Evolutionary conservation across 64 coral and sea anemone genomes (phyloP).

Genomic region (Actinia tenebrosa): DNA sequence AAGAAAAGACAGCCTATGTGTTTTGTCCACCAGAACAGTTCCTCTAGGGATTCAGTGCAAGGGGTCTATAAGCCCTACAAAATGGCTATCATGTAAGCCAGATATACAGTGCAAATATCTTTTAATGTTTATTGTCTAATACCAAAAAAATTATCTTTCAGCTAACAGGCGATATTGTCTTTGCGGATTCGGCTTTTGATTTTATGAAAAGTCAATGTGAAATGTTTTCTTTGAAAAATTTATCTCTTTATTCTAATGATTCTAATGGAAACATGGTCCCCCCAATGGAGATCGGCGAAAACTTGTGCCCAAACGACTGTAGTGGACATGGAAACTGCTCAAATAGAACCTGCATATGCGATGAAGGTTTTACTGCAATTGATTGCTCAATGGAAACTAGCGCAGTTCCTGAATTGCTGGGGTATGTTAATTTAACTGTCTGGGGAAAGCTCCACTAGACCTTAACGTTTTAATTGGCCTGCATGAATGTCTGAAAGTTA

Average conservation of each 20-base stretch:
- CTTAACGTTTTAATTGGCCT: too few relatives aligned
- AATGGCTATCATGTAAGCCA: too few relatives aligned
- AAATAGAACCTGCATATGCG: conserved; percentile 16
- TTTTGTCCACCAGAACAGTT: too few relatives aligned
- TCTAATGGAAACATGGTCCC: background rate
- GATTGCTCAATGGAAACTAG: conserved; percentile 22
- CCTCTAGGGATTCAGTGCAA: too few relatives aligned
- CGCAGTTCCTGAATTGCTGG: conserved; percentile 24
- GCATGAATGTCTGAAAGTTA: too few relatives aligned
- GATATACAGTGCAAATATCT: too few relatives aligned
- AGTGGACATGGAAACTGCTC: conserved; percentile 25
- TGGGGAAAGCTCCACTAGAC: too few relatives aligned
- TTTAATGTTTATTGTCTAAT: too few relatives aligned
- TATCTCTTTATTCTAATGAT: conserved; percentile 6
- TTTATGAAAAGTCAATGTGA: conserved; percentile 20
- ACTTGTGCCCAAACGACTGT: conserved; percentile 33
- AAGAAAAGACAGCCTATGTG: too few relatives aligned
- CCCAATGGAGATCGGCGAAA: background rate
- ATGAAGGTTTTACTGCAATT: background rate
- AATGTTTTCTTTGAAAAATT: conserved; percentile 6
- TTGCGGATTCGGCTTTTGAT: background rate
- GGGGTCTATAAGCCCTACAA: too few relatives aligned
- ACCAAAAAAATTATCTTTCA: background rate
- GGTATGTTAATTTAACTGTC: background rate
- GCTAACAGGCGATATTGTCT: conserved; percentile 21